Evolutionary conservation across 2,113 vertebrate species (phyloP), one percentile per base, ranked within the genome.

Genomic region (Mohoua ochrocephala): DNA sequence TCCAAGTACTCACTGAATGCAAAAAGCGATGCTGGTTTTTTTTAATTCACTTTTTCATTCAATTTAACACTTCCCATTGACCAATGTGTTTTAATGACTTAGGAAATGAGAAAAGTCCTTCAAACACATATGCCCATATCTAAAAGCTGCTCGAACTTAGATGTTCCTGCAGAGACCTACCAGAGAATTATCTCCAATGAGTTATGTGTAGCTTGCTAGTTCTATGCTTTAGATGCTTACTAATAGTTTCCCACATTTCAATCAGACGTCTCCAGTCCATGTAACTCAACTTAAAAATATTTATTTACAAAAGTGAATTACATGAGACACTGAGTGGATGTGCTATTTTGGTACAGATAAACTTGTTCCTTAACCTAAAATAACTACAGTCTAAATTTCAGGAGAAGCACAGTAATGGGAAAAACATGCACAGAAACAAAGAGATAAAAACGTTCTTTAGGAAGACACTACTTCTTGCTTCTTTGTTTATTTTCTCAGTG

Each of bases 161-260:
- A 21, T 7, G 22, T 15, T 73, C 20, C 27, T 39, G 28, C 65
- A 44, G 20, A 77, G 30, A 45, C 10, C 31, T 71, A 27, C 9
- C 2, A 45, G 9, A 45, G 8, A 74, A 57, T 21, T 9, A 53
- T 7, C 8, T 50, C 15, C 47, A 82, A 2, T 2, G 19, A 83
- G 30, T 33, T 33, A 39, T 4, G 0, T 20, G 47, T 23, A 67
- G 10, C 14, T 82, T 73, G 21, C 13, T 35, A 54, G 7, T 15
- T 68, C 49, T 64, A 15, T 0, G 0, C 7, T 67, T 42, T 3
- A 60, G 6, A 56, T 16, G 8, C 2, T 35, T 61, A 11, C 61
- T 57, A 54, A 33, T 4, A 42, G 31, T 23, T 63, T 33, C 35
- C 11, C 63, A 82, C 26, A 31, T 52, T 77, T 63, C 64, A 60